These are phyloP conservation scores for Piliocolobus tephrosceles DNA, from an alignment of 2,113 vertebrate genomes.

Conservation along the genomic window DNA sequence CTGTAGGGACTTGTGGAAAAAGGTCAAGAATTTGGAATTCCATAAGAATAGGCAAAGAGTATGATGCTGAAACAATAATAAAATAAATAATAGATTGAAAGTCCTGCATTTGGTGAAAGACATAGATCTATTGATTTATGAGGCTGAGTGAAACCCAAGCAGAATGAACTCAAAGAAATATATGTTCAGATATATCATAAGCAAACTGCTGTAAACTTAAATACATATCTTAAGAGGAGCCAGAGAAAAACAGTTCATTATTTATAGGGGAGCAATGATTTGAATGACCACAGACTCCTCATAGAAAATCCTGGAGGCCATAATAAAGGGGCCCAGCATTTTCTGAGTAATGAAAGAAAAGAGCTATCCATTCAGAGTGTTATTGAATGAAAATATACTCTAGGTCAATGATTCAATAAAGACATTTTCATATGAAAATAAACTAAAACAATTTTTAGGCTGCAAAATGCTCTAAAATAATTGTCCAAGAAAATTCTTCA, in stretches of 20 bases:
- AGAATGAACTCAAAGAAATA: neutral
- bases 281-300: neutral
- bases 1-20: neutral
- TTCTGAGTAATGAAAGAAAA: neutral
- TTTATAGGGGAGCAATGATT: neutral
- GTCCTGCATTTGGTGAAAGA: neutral
- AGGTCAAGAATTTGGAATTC: neutral
- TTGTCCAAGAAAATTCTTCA: neutral
- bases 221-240: neutral
- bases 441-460: neutral
- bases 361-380: neutral
- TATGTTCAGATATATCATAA: neutral
- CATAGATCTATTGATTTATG: neutral
- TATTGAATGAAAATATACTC: neutral
- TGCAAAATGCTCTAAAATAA: neutral
- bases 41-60: neutral
- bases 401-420: neutral
- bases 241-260: neutral
- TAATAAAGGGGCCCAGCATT: neutral
- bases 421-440: neutral
- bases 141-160: neutral
- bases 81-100: neutral
- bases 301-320: neutral
- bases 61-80: neutral
- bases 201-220: neutral